Evolutionary conservation across 2,113 vertebrate species (phyloP).

Genomic region (Paratilapia polleni): DNA sequence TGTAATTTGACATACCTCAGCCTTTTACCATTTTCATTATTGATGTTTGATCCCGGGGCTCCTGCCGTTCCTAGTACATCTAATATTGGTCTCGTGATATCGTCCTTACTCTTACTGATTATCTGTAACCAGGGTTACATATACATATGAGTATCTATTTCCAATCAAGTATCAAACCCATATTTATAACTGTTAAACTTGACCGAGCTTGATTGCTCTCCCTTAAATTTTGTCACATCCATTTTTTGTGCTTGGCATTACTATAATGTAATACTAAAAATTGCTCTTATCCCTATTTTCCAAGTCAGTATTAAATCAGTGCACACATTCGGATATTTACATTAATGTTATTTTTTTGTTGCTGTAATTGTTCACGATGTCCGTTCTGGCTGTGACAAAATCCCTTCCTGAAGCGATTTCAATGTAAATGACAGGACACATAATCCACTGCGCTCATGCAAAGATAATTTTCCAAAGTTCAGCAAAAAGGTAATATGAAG

Average conservation of each 20-base stretch:
- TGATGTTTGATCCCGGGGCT: too few species aligned
- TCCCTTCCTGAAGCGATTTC: neutral
- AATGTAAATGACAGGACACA: constrained; percentile 11
- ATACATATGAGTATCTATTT: neutral
- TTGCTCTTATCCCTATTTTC: neutral
- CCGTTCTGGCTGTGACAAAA: neutral
- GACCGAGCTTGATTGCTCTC: neutral
- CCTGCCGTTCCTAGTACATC: too few species aligned
- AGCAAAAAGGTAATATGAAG: constrained; percentile 1
- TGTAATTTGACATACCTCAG: neutral
- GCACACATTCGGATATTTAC: neutral
- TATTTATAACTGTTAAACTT: neutral
- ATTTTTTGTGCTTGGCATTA: neutral
- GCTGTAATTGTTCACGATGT: neutral
- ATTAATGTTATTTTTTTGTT: neutral
- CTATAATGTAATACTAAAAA: neutral
- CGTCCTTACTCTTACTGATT: too few species aligned
- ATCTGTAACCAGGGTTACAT: neutral
- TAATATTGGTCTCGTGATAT: too few species aligned
- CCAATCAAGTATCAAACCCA: neutral
- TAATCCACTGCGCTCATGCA: neutral
- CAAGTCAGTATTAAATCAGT: neutral
- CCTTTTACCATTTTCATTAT: neutral
- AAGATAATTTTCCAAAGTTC: neutral
- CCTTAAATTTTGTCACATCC: neutral